These are phyloP conservation scores for Thomomys bottae DNA, from an alignment of 2,113 vertebrate genomes.

Conservation along the genomic window DNA sequence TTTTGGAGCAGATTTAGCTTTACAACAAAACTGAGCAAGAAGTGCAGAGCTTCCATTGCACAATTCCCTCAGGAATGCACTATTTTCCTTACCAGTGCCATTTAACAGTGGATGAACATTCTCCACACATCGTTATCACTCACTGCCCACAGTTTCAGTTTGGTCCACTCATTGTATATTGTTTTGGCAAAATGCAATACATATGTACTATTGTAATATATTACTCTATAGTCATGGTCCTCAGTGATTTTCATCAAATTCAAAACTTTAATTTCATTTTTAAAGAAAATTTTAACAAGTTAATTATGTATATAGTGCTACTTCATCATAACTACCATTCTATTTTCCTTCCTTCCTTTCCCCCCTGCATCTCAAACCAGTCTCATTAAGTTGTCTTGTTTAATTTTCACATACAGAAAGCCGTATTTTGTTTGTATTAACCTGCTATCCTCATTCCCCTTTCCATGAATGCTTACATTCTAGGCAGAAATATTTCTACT, in stretches of 20 bases:
- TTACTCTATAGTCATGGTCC: neutral
- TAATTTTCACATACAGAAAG: no score
- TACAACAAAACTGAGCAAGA: neutral
- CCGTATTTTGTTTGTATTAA: no score
- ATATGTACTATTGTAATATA: neutral
- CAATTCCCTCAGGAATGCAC: no score
- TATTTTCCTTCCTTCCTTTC: neutral
- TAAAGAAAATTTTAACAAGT: neutral
- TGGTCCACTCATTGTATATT: neutral
- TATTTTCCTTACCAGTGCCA: neutral
- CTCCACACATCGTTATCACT: neutral
- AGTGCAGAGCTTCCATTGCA: neutral
- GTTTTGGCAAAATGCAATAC: neutral
- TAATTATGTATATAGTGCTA: neutral
- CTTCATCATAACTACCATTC: no score
- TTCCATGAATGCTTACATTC: no score
- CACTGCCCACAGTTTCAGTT: neutral
- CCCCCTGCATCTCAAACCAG: no score
- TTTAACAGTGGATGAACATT: neutral
- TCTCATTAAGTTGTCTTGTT: no score
- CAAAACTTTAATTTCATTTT: neutral
- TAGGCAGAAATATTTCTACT: no score
- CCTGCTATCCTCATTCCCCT: no score
- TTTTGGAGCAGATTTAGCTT: neutral
- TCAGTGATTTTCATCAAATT: conserved; percentile 23